These are phyloP conservation scores for Graptemys geographica DNA, from an alignment of 2,797 vertebrate species.

Conservation along the genomic window DNA sequence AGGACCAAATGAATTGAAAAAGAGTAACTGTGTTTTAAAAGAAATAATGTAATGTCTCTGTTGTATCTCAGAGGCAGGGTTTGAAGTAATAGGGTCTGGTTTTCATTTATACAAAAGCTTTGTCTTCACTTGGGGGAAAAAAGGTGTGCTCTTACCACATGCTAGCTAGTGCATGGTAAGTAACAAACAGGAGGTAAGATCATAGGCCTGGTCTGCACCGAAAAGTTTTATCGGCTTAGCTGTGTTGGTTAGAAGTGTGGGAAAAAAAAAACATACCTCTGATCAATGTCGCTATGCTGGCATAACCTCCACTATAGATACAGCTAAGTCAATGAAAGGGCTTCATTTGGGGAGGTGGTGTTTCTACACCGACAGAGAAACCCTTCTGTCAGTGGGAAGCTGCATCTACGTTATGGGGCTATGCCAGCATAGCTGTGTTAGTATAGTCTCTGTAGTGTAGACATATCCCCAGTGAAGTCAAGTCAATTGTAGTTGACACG, in stretches of 20 bases:
- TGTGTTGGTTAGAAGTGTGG: background rate
- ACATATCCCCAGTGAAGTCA: too few species aligned
- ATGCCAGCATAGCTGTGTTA: too few species aligned
- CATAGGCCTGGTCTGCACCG: background rate
- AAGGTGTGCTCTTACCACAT: background rate
- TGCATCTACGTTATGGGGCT: too few species aligned
- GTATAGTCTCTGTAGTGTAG: too few species aligned
- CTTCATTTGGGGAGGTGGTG: too few species aligned
- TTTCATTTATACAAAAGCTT: background rate
- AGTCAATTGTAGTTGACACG: too few species aligned
- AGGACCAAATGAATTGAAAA: background rate
- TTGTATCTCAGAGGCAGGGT: background rate
- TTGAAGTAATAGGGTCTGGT: background rate
- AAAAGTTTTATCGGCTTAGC: background rate
- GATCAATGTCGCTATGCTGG: background rate
- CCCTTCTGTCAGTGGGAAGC: too few species aligned
- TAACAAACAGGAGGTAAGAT: background rate
- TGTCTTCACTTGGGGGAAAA: background rate
- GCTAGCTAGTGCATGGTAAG: background rate
- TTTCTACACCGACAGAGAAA: too few species aligned
- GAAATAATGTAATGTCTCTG: background rate
- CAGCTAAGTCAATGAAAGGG: too few species aligned
- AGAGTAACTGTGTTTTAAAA: background rate
- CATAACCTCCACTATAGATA: background rate
- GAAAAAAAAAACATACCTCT: background rate